phyloP scores from a whole-genome alignment of 2,888 invertebrate genomes.

The Polia nebulosa region DNA sequence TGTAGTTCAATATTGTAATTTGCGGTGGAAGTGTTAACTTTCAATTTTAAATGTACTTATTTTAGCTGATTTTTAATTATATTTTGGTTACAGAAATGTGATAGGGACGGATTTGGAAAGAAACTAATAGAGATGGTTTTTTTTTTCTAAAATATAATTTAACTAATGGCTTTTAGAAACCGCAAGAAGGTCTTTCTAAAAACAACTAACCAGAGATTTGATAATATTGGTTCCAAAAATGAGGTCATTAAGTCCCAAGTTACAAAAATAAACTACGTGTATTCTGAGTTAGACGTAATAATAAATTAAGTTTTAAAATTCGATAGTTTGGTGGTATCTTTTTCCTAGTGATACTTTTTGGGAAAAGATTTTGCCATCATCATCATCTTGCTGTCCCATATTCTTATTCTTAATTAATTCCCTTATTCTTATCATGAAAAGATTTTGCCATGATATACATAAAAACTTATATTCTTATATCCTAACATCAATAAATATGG shows the following conservation, averaged over 20 bases:
- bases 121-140: background rate
- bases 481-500: slow-evolving; percentile 3
- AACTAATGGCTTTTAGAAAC: too few species aligned
- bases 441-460: background rate
- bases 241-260: background rate
- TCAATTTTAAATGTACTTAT: slow-evolving; percentile 44
- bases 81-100: background rate
- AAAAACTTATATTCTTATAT: slow-evolving; percentile 10
- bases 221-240: background rate
- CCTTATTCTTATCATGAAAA: slow-evolving; percentile 17
- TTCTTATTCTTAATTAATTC: too few species aligned
- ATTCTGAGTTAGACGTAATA: slow-evolving; percentile 36
- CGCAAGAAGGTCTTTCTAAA: too few species aligned
- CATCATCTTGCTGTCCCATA: too few species aligned
- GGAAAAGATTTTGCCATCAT: slow-evolving; percentile 15
- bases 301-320: slow-evolving; percentile 19
- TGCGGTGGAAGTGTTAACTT: slow-evolving; percentile 16
- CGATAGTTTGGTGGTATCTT: slow-evolving; percentile 8
- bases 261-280: slow-evolving; percentile 11
- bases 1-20: slow-evolving; percentile 2
- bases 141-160: background rate
- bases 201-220: too few species aligned
- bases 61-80: slow-evolving; percentile 19
- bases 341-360: slow-evolving; percentile 42
- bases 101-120: background rate